These are phyloP conservation scores for Philereme vetulata DNA, from an alignment of 2,888 invertebrate species.

Conservation along the genomic window DNA sequence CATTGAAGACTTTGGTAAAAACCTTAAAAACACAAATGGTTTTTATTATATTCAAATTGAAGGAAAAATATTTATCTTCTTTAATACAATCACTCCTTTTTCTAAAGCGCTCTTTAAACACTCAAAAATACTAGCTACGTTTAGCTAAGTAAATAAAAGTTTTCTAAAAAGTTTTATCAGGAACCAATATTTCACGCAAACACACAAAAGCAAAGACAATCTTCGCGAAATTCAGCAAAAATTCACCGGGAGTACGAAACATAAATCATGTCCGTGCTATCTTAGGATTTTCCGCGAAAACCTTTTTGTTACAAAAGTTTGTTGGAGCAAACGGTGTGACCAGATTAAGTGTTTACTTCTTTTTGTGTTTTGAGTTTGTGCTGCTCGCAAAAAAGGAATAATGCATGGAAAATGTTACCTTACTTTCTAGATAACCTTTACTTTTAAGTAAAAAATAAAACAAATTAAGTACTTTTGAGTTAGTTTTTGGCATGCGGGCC, in stretches of 20 bases:
- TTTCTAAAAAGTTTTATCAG: constrained; percentile 11
- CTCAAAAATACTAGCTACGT: not conserved
- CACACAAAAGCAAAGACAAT: constrained; percentile 10
- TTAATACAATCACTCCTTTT: no score
- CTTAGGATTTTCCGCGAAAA: constrained; percentile 13
- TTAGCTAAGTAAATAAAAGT: not conserved
- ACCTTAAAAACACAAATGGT: no score
- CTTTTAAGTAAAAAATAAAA: no score
- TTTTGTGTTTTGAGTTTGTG: not conserved
- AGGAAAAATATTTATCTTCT: no score
- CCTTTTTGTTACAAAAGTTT: constrained; percentile 19
- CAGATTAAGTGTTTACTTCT: not conserved
- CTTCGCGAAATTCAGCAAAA: constrained; percentile 17
- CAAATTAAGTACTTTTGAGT: no score
- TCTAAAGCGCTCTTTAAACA: no score
- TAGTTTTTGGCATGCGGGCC: no score
- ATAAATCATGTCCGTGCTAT: constrained; percentile 22
- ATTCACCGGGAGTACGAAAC: constrained; percentile 11
- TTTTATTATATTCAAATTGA: no score
- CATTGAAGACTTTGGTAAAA: no score
- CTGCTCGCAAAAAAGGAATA: no score
- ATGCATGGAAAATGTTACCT: no score
- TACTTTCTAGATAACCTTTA: no score
- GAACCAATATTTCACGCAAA: constrained; percentile 14
- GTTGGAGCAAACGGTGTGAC: not conserved